These are phyloP conservation scores for Fringilla coelebs DNA, from an alignment of 2,797 vertebrate genomes.

Conservation along the genomic window DNA sequence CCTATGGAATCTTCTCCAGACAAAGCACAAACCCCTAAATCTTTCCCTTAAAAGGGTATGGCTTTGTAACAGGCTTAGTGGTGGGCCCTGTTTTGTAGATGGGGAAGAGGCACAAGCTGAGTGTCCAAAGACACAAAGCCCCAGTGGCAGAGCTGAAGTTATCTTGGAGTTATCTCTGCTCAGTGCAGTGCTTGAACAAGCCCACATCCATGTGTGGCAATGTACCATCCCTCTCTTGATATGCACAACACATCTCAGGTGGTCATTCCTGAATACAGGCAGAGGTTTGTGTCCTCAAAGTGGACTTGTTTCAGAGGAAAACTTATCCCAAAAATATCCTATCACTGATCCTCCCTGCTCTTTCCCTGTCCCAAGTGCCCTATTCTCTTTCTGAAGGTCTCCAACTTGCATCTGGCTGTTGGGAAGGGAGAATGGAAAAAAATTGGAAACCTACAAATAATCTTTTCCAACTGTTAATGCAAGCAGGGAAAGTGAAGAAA, in stretches of 20 bases:
- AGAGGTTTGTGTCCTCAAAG: neutral
- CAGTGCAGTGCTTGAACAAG: neutral
- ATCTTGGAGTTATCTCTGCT: neutral
- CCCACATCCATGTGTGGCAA: neutral
- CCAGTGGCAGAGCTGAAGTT: neutral
- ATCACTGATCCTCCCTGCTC: accelerated
- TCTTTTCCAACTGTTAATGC: neutral
- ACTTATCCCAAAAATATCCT: neutral
- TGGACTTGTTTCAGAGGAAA: neutral
- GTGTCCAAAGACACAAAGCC: neutral
- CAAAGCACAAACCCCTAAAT: neutral
- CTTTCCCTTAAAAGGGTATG: neutral
- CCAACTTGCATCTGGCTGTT: neutral
- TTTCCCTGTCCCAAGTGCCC: accelerated
- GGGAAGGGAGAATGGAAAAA: neutral
- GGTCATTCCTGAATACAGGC: neutral
- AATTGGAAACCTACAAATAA: neutral
- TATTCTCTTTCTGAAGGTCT: neutral
- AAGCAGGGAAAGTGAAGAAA: neutral
- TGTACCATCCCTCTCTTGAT: neutral
- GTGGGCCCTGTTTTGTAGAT: neutral
- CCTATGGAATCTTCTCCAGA: neutral
- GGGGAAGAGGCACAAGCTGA: neutral
- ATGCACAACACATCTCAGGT: neutral
- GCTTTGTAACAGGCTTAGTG: neutral